A percentile compares a stretch with the other conserved stretches of the same genome.
Evolutionary conservation across 1,140 invertebrate species (phyloP).

Genomic region (Megalopta genalis): DNA sequence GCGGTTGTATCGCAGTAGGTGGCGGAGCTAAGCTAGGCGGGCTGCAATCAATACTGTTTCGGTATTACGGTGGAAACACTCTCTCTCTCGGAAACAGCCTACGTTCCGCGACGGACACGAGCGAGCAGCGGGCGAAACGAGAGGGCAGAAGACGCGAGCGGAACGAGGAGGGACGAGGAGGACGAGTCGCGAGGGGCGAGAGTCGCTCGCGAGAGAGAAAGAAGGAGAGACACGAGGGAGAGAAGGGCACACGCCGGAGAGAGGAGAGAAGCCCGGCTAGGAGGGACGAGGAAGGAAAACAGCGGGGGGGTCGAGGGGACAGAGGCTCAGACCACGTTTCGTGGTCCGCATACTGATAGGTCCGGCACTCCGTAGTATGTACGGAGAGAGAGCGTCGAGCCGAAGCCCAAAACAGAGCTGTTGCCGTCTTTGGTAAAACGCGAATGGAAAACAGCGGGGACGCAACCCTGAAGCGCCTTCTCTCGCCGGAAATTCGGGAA

Average conservation of each 20-base stretch:
- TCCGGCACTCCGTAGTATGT: conserved; percentile 54
- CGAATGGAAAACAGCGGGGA: conserved; percentile 54
- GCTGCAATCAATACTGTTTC: conserved; percentile 80
- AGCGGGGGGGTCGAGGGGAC: conserved; percentile 13
- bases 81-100: conserved; percentile 75
- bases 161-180: conserved; percentile 15
- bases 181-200: conserved; percentile 19
- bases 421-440: conserved; percentile 59
- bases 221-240: conserved; percentile 29
- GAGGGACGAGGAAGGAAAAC: conserved; percentile 37
- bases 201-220: conserved; percentile 20
- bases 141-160: conserved; percentile 26
- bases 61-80: conserved; percentile 79
- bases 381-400: conserved; percentile 45
- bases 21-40: conserved; percentile 65
- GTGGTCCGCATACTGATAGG: conserved; percentile 80
- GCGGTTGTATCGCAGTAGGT: conserved; percentile 55
- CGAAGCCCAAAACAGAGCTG: conserved; percentile 67
- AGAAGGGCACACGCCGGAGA: conserved; percentile 32
- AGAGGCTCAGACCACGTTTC: conserved; percentile 70
- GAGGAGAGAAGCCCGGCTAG: conserved; percentile 16
- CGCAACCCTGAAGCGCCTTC: conserved; percentile 23
- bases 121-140: conserved; percentile 22
- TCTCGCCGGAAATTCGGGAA: conserved; percentile 31
- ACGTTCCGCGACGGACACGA: conserved; percentile 72